Conservation (phyloP, 2,797 vertebrate genomes). For the Eulemur rubriventer region DNA sequence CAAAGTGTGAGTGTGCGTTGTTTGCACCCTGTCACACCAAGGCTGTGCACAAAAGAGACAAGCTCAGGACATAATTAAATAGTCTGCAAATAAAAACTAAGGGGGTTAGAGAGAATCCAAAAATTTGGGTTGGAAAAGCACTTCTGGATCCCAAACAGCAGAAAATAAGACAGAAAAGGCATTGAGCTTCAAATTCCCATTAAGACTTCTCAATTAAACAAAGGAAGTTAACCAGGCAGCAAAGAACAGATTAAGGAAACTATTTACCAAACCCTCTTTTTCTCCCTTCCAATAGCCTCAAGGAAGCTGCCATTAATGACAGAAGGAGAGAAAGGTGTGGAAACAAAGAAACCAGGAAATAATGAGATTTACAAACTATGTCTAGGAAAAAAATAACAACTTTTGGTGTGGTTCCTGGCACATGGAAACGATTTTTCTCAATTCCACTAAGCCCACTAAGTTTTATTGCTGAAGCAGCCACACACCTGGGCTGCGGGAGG, state of each 20-base stretch:
- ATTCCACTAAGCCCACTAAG: not conserved
- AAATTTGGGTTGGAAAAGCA: not conserved
- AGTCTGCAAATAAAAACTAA: not conserved
- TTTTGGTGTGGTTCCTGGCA: not conserved
- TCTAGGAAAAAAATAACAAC: not conserved
- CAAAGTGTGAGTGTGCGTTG: fast-evolving
- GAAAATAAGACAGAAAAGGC: not conserved
- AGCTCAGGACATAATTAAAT: not conserved
- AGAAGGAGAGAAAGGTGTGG: not conserved
- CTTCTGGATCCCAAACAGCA: not conserved
- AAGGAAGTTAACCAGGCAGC: not conserved
- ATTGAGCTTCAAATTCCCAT: not conserved
- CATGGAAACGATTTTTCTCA: not conserved
- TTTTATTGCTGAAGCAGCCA: no score
- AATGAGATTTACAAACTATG: not conserved
- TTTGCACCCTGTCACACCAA: no score
- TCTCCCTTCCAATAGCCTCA: fast-evolving
- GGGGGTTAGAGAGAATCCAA: not conserved
- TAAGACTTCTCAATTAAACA: not conserved
- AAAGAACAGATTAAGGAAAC: not conserved
- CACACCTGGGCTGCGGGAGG: not conserved
- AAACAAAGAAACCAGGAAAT: not conserved
- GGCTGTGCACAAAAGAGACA: not conserved
- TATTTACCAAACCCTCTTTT: not conserved
- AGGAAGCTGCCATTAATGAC: not conserved